Percentiles rank a stretch among this genome's conserved stretches.
phyloP scores from a whole-genome alignment of 2,888 invertebrate genomes.

The Chelonus formosanus region DNA sequence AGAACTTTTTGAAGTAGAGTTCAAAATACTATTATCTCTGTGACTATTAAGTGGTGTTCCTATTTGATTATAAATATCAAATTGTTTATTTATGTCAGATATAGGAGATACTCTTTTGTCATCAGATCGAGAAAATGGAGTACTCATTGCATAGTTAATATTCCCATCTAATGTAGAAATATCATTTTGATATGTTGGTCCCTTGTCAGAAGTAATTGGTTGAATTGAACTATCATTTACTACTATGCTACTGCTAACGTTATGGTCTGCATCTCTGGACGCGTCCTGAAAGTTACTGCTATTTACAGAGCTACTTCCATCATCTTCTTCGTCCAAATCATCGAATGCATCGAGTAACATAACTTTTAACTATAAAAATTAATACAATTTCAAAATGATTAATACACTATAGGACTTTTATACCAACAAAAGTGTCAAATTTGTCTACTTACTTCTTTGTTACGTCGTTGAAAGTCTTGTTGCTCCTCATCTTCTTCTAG shows the following conservation, averaged over 20 bases:
- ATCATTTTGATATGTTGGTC: conserved; percentile 48
- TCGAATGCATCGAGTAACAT: conserved; percentile 75
- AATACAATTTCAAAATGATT: not conserved
- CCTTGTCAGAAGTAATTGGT: conserved; percentile 37
- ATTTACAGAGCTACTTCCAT: conserved; percentile 70
- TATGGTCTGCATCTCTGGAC: conserved; percentile 46
- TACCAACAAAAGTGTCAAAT: not conserved
- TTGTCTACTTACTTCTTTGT: conserved; percentile 70
- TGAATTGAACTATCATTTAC: conserved; percentile 37
- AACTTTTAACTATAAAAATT: conserved; percentile 69
- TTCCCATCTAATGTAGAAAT: conserved; percentile 43
- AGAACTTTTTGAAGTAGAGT: conserved; percentile 45
- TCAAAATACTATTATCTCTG: conserved; percentile 37
- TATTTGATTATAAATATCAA: conserved; percentile 43
- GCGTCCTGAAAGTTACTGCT: conserved; percentile 59
- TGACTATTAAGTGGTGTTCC: conserved; percentile 47
- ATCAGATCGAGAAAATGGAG: conserved; percentile 33
- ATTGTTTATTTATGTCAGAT: conserved; percentile 48
- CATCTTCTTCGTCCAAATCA: conserved; percentile 75
- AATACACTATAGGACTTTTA: not conserved
- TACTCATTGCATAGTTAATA: conserved; percentile 39
- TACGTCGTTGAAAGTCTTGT: conserved; percentile 74
- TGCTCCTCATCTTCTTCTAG: conserved; percentile 76
- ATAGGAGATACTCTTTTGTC: conserved; percentile 43
- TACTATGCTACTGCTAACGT: conserved; percentile 31